Evolutionary conservation across 2,888 invertebrate genomes (phyloP).

Genomic region (Sphaeridia pumilis): DNA sequence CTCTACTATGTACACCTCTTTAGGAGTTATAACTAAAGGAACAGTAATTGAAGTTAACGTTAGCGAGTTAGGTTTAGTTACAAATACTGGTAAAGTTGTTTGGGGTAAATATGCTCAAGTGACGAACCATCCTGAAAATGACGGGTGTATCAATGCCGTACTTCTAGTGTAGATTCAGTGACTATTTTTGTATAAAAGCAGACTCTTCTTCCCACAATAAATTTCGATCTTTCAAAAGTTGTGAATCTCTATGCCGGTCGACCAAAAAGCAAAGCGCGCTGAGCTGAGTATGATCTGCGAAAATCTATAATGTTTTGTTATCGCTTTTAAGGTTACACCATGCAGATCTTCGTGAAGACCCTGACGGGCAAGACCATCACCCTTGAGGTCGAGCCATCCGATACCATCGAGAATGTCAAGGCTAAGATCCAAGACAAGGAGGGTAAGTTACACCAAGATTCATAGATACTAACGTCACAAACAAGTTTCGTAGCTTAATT

Average conservation of each 20-base stretch:
- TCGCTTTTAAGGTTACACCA: too few species aligned
- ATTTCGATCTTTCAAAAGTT: neutral
- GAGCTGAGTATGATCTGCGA: too few species aligned
- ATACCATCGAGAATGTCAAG: slow-evolving; percentile 53
- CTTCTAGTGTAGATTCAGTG: slow-evolving; percentile 54
- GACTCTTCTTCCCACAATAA: neutral
- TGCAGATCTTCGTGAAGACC: slow-evolving; percentile 40
- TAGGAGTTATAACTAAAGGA: slow-evolving; percentile 98
- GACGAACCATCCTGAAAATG: slow-evolving; percentile 98
- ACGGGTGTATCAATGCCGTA: slow-evolving; percentile 98
- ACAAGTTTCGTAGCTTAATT: neutral
- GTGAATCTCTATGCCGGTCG: neutral
- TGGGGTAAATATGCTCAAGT: slow-evolving; percentile 99
- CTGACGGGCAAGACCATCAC: slow-evolving; percentile 51
- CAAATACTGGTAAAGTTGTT: slow-evolving; percentile 96
- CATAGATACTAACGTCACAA: neutral
- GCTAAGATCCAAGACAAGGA: slow-evolving; percentile 44
- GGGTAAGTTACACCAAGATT: neutral
- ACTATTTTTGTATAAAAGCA: neutral
- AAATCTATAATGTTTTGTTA: too few species aligned
- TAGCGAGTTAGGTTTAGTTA: slow-evolving; percentile 94
- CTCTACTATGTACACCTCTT: slow-evolving; percentile 88
- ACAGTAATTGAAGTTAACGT: slow-evolving; percentile 97
- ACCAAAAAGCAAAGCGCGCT: too few species aligned
- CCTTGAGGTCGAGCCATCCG: slow-evolving; percentile 73